Evolutionary conservation across 2,888 invertebrate genomes (phyloP), one percentile per base, ranked within the genome.

Genomic region (Archaeoteleia sp.): DNA sequence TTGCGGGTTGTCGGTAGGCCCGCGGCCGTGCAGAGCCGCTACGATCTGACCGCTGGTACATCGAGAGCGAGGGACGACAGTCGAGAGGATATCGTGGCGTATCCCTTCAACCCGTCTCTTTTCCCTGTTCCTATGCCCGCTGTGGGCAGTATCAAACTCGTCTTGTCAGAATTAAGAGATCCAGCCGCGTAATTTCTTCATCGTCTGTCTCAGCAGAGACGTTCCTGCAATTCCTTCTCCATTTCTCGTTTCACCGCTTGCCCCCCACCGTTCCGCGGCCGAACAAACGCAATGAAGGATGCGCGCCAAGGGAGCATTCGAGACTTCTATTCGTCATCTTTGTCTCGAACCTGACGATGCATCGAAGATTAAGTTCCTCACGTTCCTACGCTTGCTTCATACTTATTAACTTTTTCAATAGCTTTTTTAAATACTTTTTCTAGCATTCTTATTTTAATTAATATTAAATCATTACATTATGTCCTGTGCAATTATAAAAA

Each of bases 111-210:
- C 35, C 42, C 53, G 23, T 48, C 67, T 49, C 29, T 17, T 40
- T 46, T 57, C 42, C 46, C 27, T 34, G 45, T 46, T 53, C 45
- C 37, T 46, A 10, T 45, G 39, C 10, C 32, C 27, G 49, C 60
- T 51, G 67, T 70, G 66, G 66, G 53, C 39, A 57, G 74, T 67
- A 70, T 74, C 71, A 65, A 74, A 74, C 77, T 72, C 77, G 78
- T 81, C 78, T 77, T 73, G 77, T 80, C 79, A 78, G 79, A 81
- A 83, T 83, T 83, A 80, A 83, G 83, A 82, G 81, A 82, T 83
- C 76, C 78, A 71, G 69, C 67, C 71, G 68, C 75, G 76, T 82
- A 82, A 83, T 83, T 83, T 83, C 83, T 83, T 82, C 81, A 82
- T 82, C 81, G 72, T 71, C 74, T 76, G 74, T 70, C 61, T 67